Evolutionary conservation across 2,888 invertebrate genomes (phyloP), one percentile per base, ranked within the genome.

Genomic region (Clusia tigrina): DNA sequence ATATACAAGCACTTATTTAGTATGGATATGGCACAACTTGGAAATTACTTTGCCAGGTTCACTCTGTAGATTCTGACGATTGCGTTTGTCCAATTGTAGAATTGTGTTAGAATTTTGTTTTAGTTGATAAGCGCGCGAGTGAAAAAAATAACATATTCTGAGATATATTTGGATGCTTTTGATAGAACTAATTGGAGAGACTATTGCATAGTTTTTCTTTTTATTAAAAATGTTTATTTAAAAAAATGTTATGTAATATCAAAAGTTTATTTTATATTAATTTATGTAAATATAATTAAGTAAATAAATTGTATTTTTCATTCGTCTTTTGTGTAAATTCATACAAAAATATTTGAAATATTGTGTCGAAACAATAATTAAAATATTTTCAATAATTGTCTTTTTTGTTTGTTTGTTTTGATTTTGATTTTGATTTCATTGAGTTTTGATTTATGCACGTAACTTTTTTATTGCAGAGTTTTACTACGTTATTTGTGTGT

Each of bases 301-400:
- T 55, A 37, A 55, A 55, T 42, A 42, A 42, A 20, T 42, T 56
- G 42, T 23, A 59, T 59, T 23, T 63, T 64, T 56, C 61, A 60
- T 62, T 56, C 57, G 64, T 46, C 66, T 61, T 63, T 56, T 54
- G 53, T 23, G n/a, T 48, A 59, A 62, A 38, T 22, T 17, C 20
- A 23, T 24, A 37, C 23, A 59, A 54, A 23, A 58, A 26, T 51
- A 61, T 58, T 26, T 56, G 38, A 51, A 42, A 54, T 51, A 55
- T 54, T 20, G 57, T 46, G 55, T 62, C 56, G 58, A 32, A 32
- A 42, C 42, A 59, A 54, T 63, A 60, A 62, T 52, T 37, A 60
- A 62, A 53, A 60, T 58, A 60, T 64, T 58, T 62, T n/a, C n/a
- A n/a, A n/a, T n/a, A n/a, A n/a, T n/a, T n/a, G n/a, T n/a, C n/a